phyloP scores from a whole-genome alignment of 2,113 vertebrate species.

The Pao palembangensis region DNA sequence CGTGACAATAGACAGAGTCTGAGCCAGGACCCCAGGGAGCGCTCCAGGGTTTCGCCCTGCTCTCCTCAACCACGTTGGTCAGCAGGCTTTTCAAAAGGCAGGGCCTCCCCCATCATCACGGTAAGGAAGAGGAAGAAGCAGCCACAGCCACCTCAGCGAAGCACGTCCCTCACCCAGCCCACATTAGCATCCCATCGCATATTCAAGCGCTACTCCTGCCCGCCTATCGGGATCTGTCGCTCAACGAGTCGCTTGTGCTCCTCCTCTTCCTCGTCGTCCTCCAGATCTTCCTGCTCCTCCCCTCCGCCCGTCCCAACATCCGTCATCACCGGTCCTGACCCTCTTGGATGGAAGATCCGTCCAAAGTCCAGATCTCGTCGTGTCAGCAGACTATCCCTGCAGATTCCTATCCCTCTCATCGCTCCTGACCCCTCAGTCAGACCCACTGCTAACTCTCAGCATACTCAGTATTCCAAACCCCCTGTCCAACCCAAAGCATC shows the following conservation, averaged over 20 bases:
- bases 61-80: conserved; percentile 73
- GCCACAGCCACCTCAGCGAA: conserved; percentile 81
- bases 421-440: not conserved
- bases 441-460: not conserved
- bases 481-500: not conserved
- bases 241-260: conserved; percentile 75
- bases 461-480: conserved; percentile 6
- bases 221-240: conserved; percentile 79
- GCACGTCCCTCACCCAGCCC: conserved; percentile 76
- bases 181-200: conserved; percentile 68
- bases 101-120: conserved; percentile 75
- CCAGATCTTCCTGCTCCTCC: conserved; percentile 78
- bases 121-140: conserved; percentile 86
- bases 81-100: conserved; percentile 68
- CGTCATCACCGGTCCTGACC: conserved; percentile 72
- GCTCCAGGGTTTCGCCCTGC: conserved; percentile 5
- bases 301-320: conserved; percentile 80
- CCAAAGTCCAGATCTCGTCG: conserved; percentile 66
- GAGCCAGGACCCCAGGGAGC: not conserved
- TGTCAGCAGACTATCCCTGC: conserved; percentile 52
- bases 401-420: conserved; percentile 39
- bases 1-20: not conserved
- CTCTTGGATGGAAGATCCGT: conserved; percentile 76
- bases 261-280: conserved; percentile 71
- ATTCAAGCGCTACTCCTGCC: conserved; percentile 81